Conservation (phyloP, 2,113 vertebrate genomes). For the Porphyrio hochstetteri region DNA sequence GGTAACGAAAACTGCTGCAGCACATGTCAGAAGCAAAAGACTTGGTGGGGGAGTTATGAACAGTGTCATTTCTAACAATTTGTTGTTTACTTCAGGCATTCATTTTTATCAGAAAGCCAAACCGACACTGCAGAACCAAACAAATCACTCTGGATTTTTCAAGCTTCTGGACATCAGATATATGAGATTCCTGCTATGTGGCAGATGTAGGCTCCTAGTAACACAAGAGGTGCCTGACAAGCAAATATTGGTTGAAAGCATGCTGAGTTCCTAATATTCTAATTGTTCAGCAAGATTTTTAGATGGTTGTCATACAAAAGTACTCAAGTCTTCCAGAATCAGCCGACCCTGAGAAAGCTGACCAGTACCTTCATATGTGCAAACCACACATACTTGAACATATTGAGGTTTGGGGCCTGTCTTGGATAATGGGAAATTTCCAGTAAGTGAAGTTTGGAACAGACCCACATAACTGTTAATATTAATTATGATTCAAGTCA, state of each 20-base stretch:
- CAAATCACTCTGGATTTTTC: not conserved
- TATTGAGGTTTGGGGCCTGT: not conserved
- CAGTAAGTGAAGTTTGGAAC: not conserved
- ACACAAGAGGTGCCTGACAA: not conserved
- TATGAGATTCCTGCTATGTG: not conserved
- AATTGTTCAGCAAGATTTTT: not conserved
- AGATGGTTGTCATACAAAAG: not conserved
- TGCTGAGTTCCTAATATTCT: not conserved
- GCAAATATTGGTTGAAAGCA: not conserved
- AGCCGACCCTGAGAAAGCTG: not conserved
- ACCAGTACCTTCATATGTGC: not conserved
- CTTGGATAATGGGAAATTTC: not conserved
- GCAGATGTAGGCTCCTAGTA: not conserved
- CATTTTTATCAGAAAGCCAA: not conserved
- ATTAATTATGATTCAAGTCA: not conserved
- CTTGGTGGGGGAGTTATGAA: not conserved
- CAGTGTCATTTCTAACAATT: not conserved
- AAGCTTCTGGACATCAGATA: not conserved
- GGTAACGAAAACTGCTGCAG: not conserved
- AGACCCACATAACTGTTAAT: not conserved
- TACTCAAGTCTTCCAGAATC: not conserved
- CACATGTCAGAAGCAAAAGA: not conserved
- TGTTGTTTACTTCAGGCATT: not conserved
- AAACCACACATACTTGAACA: not conserved
- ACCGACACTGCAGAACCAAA: not conserved